Base-by-base conservation (phyloP, 2,888 invertebrate species). In the Monopis laevigella region DNA sequence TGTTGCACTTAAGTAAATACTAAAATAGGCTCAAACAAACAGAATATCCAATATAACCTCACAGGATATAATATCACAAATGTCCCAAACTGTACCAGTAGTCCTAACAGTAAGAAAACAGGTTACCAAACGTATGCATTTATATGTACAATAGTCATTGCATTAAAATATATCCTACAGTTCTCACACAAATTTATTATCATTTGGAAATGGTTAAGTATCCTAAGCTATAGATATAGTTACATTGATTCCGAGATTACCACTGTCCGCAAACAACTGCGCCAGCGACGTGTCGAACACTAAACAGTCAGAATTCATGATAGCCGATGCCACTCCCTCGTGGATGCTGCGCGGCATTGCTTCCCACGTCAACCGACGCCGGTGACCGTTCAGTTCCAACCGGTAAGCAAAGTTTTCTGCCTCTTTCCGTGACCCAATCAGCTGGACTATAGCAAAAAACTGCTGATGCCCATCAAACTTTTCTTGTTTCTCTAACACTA, bases 361-460 rank as follows among this genome's bases (percentile, higher is more conserved):
- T 77, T 99, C 99, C 98, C 99, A 99, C 6, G 97, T 98, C 42
- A 99, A 84, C 43, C 98, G 86, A 44, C 99, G 84, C 41, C 96
- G 85, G 63, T 95, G 94, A 3, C 98, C 97, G 68, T 98, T 98
- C 53, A 99, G 75, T 80, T 99, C 99, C 59, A 99, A 81, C 65
- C 98, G 91, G 80, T 99, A 99, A 39, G 96, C 96, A 83, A 99
- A 99, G 67, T 96, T 96, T 74, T 99, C 98, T 10, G 99, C 98
- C 75, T 99, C 98, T 69, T 99, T 99, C 46, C 97, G 86, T 35
- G 98, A 96, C 17, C 99, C 99, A 71, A 99, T 99, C 38, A 99
- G 84, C 72, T 99, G 99, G 24, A 99, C 99, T 59, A 99, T 98
- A 14, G 99, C 99, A 82, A 95, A 96, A 70, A 96, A 96, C 64